Evolutionary conservation across 2,888 invertebrate genomes (phyloP), one percentile per base, ranked within the genome.

Genomic region (Meliscaeva auricollis): DNA sequence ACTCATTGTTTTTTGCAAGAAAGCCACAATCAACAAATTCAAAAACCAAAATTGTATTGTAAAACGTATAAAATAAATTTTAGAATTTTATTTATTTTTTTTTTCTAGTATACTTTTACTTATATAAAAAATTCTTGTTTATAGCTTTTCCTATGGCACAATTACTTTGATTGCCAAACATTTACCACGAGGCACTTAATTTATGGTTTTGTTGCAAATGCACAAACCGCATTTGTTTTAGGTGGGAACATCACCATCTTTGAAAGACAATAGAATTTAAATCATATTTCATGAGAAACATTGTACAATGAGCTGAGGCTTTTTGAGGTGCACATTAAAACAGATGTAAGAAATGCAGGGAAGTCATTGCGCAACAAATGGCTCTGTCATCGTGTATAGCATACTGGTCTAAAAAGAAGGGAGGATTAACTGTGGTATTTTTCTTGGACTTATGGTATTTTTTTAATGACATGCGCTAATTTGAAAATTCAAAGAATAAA

Each of bases 211-310:
- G 30, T 62, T 66, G 56, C 48, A 46, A 46, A 26, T 75, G 35
- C 26, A 80, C 30, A 52, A 46, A n/a, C 22, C 54, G 17, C 74
- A 52, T 46, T 32, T 64, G 13, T 46, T 44, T 26, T 17, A 62
- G 60, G 54, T 75, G 80, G 69, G 75, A 80, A 69, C 46, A 80
- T 52, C 60, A 75, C 44, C 60, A 58, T 75, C 38, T 20, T 32
- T 11, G 30, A 38, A 58, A 62, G 69, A 80, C 69, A 80, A 80
- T 75, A 54, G 62, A 69, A 69, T 69, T 62, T 48, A 69, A 69
- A 35, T 75, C 52, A 62, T 75, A 69, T 74, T 80, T 68, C 60
- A 38, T 60, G 38, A 52, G 50, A 15, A 38, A 68, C 35, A 32
- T 35, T 22, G 26, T 3, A 15, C 54, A 44, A 62, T 35, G 9